A percentile compares a stretch with the other conserved stretches of the same genome.
phyloP scores from a whole-genome alignment of 2,113 vertebrate species.

The Gymnorhina tibicen region DNA sequence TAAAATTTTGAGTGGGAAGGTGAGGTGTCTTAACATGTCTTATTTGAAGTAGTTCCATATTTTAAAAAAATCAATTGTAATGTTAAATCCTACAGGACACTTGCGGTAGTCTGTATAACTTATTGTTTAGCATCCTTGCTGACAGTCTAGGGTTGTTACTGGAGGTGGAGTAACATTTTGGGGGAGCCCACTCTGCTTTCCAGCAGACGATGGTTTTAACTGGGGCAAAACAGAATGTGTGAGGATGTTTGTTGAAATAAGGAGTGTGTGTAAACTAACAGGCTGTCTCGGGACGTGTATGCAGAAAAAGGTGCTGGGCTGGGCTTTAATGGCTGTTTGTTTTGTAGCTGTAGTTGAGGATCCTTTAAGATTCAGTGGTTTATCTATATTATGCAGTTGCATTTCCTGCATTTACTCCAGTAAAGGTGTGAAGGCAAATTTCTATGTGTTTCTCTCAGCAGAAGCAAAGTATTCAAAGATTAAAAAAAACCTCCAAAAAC shows the following conservation, averaged over 20 bases:
- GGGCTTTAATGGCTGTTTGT: background rate
- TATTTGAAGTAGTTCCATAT: background rate
- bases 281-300: background rate
- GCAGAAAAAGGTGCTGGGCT: fast-evolving
- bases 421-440: background rate
- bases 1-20: background rate
- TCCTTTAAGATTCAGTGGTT: background rate
- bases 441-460: background rate
- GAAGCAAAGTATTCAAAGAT: background rate
- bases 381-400: background rate
- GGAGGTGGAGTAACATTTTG: background rate
- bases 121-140: background rate
- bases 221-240: background rate
- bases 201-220: background rate
- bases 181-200: background rate
- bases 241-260: background rate
- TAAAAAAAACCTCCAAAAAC: background rate
- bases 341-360: background rate
- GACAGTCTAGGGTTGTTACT: background rate
- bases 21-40: background rate
- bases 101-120: background rate
- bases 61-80: background rate
- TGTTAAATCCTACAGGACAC: background rate
- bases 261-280: background rate
- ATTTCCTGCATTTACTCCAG: background rate